Percentiles rank a stretch among this genome's conserved stretches.
Evolutionary conservation across 2,888 invertebrate genomes (phyloP).

Genomic region (Biston betularia): DNA sequence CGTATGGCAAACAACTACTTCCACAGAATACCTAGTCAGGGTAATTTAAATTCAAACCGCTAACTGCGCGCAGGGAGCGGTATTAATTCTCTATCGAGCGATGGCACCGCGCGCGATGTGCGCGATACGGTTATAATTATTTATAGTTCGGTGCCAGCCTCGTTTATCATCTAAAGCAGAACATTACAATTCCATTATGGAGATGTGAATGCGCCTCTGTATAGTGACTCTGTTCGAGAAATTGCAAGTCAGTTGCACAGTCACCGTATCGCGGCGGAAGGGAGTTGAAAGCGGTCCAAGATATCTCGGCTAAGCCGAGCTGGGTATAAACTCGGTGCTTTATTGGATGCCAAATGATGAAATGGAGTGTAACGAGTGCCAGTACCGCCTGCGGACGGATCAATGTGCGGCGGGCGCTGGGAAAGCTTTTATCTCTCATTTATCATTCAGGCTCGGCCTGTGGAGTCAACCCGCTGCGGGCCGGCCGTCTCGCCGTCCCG

Average conservation of each 20-base stretch:
- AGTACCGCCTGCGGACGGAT: constrained; percentile 33
- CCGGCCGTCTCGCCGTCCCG: constrained; percentile 1
- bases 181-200: constrained; percentile 37
- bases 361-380: constrained; percentile 41
- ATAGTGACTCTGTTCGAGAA: constrained; percentile 8
- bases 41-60: constrained; percentile 25
- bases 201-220: constrained; percentile 28
- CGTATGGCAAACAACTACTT: constrained; percentile 1
- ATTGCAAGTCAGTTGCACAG: constrained; percentile 33
- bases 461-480: constrained; percentile 21
- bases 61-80: constrained; percentile 17
- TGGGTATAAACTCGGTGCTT: constrained; percentile 34
- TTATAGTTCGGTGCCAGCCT: constrained; percentile 17
- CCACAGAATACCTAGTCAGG: constrained; percentile 9
- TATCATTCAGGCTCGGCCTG: constrained; percentile 53
- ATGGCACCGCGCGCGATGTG: constrained; percentile 6
- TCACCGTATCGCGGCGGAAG: constrained; percentile 27
- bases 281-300: constrained; percentile 32
- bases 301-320: constrained; percentile 28
- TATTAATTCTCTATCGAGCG: constrained; percentile 29
- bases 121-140: constrained; percentile 9
- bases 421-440: constrained; percentile 59
- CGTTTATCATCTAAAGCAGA: constrained; percentile 29
- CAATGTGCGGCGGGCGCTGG: constrained; percentile 42
- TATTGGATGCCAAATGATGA: constrained; percentile 41